Conservation (phyloP, 2,888 invertebrate species). For the Conops quadrifasciatus region DNA sequence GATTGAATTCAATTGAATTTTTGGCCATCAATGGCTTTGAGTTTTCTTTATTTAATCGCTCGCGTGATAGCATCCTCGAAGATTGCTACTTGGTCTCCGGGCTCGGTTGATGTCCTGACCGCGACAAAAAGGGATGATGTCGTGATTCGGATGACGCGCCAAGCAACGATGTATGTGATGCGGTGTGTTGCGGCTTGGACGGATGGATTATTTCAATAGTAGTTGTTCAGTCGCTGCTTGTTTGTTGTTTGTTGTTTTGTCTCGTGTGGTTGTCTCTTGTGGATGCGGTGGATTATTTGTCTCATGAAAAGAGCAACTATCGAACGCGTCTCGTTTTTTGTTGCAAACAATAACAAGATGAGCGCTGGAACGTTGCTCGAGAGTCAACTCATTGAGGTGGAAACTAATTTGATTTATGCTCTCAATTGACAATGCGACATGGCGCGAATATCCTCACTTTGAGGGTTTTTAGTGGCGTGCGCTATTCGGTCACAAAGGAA, state of each 20-base stretch:
- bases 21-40: conserved; percentile 6
- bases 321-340: conserved; percentile 23
- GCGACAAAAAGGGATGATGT: conserved; percentile 5
- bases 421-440: conserved; percentile 36
- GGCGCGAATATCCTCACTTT: conserved; percentile 31
- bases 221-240: background rate
- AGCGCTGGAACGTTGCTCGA: background rate
- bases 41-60: background rate
- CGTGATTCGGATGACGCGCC: background rate
- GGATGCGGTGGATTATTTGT: conserved; percentile 25
- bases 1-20: conserved; percentile 15
- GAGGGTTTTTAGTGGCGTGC: conserved; percentile 35
- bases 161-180: background rate
- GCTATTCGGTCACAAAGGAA: conserved; percentile 20
- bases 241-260: conserved; percentile 23
- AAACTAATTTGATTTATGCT: conserved; percentile 60
- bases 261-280: conserved; percentile 24
- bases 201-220: background rate
- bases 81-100: background rate
- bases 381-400: conserved; percentile 37
- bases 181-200: background rate
- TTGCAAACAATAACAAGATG: conserved; percentile 7
- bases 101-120: background rate
- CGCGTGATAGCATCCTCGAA: conserved; percentile 11
- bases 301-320: conserved; percentile 49